Evolutionary conservation across 2,888 invertebrate species (phyloP).

Genomic region (Herminia tarsipennalis): DNA sequence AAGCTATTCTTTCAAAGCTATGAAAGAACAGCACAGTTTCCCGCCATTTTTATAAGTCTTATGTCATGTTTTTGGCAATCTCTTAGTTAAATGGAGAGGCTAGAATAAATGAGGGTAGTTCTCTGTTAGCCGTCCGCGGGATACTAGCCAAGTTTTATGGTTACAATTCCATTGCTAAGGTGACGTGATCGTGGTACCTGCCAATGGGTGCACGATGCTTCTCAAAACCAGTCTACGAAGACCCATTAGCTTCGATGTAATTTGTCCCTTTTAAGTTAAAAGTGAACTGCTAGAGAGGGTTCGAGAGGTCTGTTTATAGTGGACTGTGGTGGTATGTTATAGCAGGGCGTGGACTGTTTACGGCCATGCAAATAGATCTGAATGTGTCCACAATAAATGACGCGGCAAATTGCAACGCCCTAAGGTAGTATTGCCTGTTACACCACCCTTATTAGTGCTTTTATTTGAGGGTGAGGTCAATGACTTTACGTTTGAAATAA

Average conservation of each 20-base stretch:
- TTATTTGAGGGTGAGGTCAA: constrained; percentile 52
- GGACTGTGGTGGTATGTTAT: constrained; percentile 59
- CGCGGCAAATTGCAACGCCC: constrained; percentile 76
- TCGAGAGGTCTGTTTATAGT: constrained; percentile 49
- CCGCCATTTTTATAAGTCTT: too few relatives aligned
- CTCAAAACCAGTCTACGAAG: constrained; percentile 53
- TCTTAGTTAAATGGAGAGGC: constrained; percentile 22
- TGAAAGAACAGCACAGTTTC: too few relatives aligned
- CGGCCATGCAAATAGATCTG: constrained; percentile 77
- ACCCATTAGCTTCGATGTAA: constrained; percentile 33
- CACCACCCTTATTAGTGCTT: constrained; percentile 62
- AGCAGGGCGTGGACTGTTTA: constrained; percentile 76
- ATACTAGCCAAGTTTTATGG: constrained; percentile 71
- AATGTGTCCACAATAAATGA: constrained; percentile 72
- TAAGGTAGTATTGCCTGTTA: constrained; percentile 66
- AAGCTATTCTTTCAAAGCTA: too few relatives aligned
- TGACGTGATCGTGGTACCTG: constrained; percentile 73
- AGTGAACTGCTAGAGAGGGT: constrained; percentile 27
- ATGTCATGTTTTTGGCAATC: constrained; percentile 27
- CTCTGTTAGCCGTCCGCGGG: constrained; percentile 52
- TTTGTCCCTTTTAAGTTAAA: constrained; percentile 25
- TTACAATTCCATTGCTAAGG: constrained; percentile 68
- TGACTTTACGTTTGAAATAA: constrained; percentile 45
- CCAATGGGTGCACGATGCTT: constrained; percentile 63
- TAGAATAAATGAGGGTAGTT: constrained; percentile 55